A percentile compares a stretch with the other conserved stretches of the same genome.
Conservation (phyloP, 2,888 invertebrate species). For the Drosophila mimica region DNA sequence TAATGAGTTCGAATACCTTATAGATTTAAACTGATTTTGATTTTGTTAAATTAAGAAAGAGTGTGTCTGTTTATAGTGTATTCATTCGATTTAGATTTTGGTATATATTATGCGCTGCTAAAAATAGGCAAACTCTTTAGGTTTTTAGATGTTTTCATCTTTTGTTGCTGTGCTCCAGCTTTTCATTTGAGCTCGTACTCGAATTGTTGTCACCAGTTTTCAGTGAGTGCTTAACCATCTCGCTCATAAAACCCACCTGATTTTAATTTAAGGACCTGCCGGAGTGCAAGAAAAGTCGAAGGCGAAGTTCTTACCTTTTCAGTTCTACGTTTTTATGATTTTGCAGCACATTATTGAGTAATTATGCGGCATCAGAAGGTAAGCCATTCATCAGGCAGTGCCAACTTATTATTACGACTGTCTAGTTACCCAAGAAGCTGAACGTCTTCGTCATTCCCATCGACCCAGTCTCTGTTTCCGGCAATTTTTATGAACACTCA, state of each 20-base stretch:
- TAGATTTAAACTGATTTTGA: not conserved
- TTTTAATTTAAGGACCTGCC: constrained; percentile 23
- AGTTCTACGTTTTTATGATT: constrained; percentile 54
- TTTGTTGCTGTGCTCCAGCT: not conserved
- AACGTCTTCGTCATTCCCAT: not conserved
- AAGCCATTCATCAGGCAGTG: constrained; percentile 22
- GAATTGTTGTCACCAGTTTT: constrained; percentile 11
- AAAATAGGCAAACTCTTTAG: not conserved
- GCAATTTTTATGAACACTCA: constrained; percentile 70
- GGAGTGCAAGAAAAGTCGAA: constrained; percentile 7
- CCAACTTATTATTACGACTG: constrained; percentile 43
- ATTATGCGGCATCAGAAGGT: constrained; percentile 67
- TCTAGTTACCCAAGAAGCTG: constrained; percentile 25
- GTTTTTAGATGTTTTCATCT: not conserved
- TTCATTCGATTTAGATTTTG: not conserved
- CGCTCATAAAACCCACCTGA: constrained; percentile 32
- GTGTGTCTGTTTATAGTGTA: not conserved
- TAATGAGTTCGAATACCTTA: not conserved
- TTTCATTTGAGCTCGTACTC: not conserved
- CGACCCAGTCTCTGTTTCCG: not conserved
- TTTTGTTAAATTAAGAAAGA: too few species aligned
- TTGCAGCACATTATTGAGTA: constrained; percentile 73
- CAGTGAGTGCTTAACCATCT: constrained; percentile 22
- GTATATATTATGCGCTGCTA: not conserved
- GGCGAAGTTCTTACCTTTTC: constrained; percentile 10